Evolutionary conservation across 2,797 vertebrate species (phyloP), one percentile per base, ranked within the genome.

Genomic region (Neosilurus hyrtlii): DNA sequence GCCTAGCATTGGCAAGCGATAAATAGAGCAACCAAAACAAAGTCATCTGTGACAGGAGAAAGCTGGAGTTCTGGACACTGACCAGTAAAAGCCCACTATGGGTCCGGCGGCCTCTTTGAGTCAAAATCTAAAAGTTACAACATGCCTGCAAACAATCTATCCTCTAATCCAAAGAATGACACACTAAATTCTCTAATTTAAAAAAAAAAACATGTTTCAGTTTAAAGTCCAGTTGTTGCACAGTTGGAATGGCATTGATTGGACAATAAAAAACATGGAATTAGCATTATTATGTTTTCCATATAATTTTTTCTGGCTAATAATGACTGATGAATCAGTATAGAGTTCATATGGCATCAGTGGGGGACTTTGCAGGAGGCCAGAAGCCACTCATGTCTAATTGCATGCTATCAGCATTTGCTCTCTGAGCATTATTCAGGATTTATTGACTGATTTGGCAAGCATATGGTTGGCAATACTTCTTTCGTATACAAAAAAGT

Each of bases 11-110:
- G 84, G 80, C 80, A 85, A 79, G 74, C 51, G 37, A 77, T 82
- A 82, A 85, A 85, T 79, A 72, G 67, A 78, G 65, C 18, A 73
- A 57, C 74, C 67, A 79, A 82, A 85, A 85, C 84, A 82, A 82
- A 82, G 84, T 82, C 73, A 85, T 79, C 71, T 82, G 80, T 18
- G 56, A 62, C 26, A 78, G 61, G 62, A 73, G 57, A 79, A 85
- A 79, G 73, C 74, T 73, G 56, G n/a, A 22, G 67, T 16, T 49
- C 67, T 85, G 84, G 80, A 85, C 75, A 65, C 43, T 35, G 1
- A 11, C 61, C 80, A 78, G 67, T 77, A 24, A 78, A 65, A 78
- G 74, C 73, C 59, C 59, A 52, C 18, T 49, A 49, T 78, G 83
- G 37, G 73, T 82, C 79, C 79, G 51, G 59, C 65, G 9, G 57